Percentiles rank a stretch among this genome's conserved stretches.
Evolutionary conservation across 2,888 invertebrate genomes (phyloP).

Genomic region (Brenthis ino): DNA sequence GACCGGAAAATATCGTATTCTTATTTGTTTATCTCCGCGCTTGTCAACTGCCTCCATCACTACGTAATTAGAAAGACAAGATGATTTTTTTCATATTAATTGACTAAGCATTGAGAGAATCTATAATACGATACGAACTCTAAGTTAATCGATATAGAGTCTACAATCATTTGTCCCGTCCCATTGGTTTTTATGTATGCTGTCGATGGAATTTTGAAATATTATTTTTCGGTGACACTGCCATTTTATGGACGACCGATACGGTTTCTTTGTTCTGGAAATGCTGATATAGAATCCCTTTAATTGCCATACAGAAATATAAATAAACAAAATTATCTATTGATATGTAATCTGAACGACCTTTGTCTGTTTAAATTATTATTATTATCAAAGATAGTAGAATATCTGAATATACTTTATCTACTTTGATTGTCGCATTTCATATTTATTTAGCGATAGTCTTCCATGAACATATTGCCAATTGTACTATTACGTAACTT

Average conservation of each 20-base stretch:
- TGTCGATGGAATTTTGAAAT: constrained; percentile 61
- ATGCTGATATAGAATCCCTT: not conserved
- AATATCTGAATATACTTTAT: no score
- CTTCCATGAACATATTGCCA: no score
- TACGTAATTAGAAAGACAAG: constrained; percentile 75
- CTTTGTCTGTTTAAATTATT: no score
- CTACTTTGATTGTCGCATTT: no score
- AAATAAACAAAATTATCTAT: constrained; percentile 18
- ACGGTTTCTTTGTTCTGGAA: constrained; percentile 40
- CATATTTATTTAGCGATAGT: no score
- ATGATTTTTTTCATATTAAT: constrained; percentile 72
- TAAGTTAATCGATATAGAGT: rapidly evolving
- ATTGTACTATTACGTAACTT: no score
- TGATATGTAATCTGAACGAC: constrained; percentile 2
- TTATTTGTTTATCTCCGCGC: constrained; percentile 76
- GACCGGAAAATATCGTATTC: constrained; percentile 70
- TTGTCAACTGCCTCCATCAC: constrained; percentile 71
- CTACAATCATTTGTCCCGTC: constrained; percentile 23
- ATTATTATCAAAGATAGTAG: no score
- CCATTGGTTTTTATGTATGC: constrained; percentile 51
- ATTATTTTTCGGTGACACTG: constrained; percentile 70
- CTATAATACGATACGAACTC: constrained; percentile 27
- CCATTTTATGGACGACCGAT: constrained; percentile 55
- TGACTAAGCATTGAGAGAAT: constrained; percentile 54
- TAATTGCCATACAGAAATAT: constrained; percentile 14